Percentiles rank a stretch among this genome's conserved stretches.
These are phyloP conservation scores for Eriosoma lanigerum DNA, from an alignment of 1,140 invertebrate species.

Conservation along the genomic window DNA sequence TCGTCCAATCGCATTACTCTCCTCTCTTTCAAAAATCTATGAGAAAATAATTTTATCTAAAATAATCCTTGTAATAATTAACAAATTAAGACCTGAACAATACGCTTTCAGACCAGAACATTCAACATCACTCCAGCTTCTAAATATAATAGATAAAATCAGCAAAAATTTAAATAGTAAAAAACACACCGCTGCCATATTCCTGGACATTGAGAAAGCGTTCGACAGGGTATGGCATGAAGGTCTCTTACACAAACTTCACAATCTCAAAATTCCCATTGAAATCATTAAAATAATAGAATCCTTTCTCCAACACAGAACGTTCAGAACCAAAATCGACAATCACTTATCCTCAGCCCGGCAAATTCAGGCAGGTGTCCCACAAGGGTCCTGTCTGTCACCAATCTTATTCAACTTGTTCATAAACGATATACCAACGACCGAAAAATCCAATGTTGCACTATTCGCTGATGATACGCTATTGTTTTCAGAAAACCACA, in stretches of 20 bases:
- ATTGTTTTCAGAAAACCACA: not conserved
- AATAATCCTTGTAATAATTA: not conserved
- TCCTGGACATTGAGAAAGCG: constrained; percentile 17
- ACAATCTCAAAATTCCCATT: not conserved
- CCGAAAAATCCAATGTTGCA: not conserved
- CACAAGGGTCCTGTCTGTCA: not conserved
- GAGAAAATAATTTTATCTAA: not conserved
- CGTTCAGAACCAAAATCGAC: not conserved
- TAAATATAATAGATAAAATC: not conserved
- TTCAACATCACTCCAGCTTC: not conserved
- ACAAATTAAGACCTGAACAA: not conserved
- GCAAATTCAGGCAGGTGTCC: not conserved
- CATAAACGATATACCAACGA: not conserved
- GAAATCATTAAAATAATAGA: not conserved
- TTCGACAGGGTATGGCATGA: constrained; percentile 20
- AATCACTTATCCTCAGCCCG: not conserved
- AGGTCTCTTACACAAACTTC: not conserved
- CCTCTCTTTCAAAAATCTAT: not conserved
- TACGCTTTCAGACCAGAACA: not conserved
- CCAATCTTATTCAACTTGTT: not conserved
- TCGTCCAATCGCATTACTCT: not conserved
- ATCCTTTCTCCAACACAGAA: not conserved
- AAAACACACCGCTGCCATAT: not conserved
- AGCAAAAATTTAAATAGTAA: not conserved
- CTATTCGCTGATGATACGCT: not conserved